Percentiles rank a stretch among this genome's conserved stretches.
phyloP scores from a whole-genome alignment of 2,113 vertebrate species.

The Scalopus aquaticus region DNA sequence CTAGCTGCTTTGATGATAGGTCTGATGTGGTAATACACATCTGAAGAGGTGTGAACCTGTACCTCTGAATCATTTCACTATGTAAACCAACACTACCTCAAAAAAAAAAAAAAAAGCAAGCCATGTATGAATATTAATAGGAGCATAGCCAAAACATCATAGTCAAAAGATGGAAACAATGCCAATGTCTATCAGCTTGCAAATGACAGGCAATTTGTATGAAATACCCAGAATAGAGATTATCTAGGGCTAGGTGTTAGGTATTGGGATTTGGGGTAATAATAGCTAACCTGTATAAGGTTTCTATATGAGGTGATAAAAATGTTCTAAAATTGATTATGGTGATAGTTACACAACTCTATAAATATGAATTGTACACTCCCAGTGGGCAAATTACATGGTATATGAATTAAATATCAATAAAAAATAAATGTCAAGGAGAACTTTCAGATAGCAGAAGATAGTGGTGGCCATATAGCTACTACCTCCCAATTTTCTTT shows the following conservation, averaged over 20 bases:
- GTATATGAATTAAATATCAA: not conserved
- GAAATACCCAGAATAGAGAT: not conserved
- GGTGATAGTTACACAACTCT: not conserved
- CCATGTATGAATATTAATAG: not conserved
- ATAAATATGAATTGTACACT: not conserved
- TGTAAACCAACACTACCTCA: no score
- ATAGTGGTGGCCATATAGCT: not conserved
- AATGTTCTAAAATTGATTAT: constrained; percentile 2
- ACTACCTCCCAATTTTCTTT: not conserved
- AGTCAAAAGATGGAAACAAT: constrained; percentile 1
- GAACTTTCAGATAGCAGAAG: not conserved
- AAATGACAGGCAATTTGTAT: not conserved
- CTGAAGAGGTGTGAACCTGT: no score
- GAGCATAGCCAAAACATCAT: not conserved
- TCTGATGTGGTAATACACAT: no score
- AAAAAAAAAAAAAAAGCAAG: not conserved
- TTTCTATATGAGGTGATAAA: not conserved
- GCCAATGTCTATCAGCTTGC: not conserved
- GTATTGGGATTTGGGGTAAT: not conserved
- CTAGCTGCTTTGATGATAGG: no score
- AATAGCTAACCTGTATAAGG: not conserved
- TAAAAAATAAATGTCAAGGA: not conserved
- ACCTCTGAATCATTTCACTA: no score
- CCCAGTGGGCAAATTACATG: not conserved
- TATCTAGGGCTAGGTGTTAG: not conserved